Evolutionary conservation across 2,888 invertebrate genomes (phyloP).

Genomic region (Cephus pygmeus): DNA sequence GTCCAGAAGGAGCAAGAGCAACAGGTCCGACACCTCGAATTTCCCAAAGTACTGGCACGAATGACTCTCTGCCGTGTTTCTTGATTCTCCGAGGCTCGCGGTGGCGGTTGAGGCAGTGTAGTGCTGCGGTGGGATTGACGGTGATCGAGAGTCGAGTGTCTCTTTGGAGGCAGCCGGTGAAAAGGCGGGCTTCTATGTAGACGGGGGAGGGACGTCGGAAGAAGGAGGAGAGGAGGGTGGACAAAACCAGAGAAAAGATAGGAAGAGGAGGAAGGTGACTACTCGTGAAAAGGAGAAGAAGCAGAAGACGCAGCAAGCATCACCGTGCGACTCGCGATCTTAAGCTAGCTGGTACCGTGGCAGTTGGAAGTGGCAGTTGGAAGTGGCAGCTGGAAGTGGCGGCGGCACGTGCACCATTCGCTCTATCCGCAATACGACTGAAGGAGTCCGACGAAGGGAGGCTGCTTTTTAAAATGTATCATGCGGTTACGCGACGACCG

Average conservation of each 20-base stretch:
- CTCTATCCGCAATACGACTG: too few species aligned
- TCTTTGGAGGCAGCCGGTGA: too few species aligned
- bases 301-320: not conserved
- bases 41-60: too few species aligned
- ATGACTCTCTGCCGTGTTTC: too few species aligned
- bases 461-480: slow-evolving; percentile 30
- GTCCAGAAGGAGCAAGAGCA: too few species aligned
- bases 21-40: too few species aligned
- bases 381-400: slow-evolving; percentile 2
- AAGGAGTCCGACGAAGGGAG: slow-evolving; percentile 16
- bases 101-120: too few species aligned
- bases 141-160: too few species aligned
- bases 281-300: not conserved
- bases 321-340: too few species aligned
- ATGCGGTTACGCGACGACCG: slow-evolving; percentile 27
- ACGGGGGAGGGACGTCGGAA: not conserved
- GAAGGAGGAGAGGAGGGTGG: not conserved
- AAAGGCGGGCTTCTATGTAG: slow-evolving; percentile 1
- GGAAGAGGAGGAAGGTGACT: not conserved
- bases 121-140: too few species aligned
- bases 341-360: too few species aligned
- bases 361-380: not conserved
- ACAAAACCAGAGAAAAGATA: not conserved
- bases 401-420: not conserved
- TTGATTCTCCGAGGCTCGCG: not conserved